Percentiles rank a stretch among this genome's conserved stretches.
Conservation (phyloP, 1,140 invertebrate species). For the Colletes gigas region DNA sequence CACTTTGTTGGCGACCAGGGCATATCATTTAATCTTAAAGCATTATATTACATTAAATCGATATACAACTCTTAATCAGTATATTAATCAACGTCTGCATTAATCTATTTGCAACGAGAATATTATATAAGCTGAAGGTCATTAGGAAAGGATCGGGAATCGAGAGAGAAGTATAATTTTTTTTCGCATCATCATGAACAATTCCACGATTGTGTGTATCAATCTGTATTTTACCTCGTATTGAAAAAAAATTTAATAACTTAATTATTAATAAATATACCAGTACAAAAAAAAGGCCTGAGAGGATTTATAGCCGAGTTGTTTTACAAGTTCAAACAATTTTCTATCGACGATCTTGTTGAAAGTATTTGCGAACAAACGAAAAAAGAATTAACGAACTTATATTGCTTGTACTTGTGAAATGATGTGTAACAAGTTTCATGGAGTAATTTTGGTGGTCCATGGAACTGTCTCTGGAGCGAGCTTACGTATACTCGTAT, state of each 20-base stretch:
- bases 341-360: not conserved
- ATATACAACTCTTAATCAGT: not conserved
- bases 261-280: conserved; percentile 7
- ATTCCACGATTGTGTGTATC: not conserved
- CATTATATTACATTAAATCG: conserved; percentile 1
- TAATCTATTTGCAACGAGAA: not conserved
- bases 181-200: not conserved
- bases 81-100: not conserved
- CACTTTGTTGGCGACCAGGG: not conserved
- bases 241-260: conserved; percentile 14
- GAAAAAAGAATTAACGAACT: not conserved
- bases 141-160: not conserved
- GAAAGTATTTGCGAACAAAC: not conserved
- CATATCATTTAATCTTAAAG: conserved; percentile 20
- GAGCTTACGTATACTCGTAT: conserved; percentile 64
- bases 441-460: conserved; percentile 25
- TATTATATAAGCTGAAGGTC: not conserved
- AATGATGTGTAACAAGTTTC: conserved; percentile 38
- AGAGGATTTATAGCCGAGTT: conserved; percentile 29
- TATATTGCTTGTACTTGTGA: conserved; percentile 59
- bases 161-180: not conserved
- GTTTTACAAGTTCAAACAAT: conserved; percentile 59
- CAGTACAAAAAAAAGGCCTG: conserved; percentile 58
- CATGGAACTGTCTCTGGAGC: conserved; percentile 41
- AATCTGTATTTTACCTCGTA: conserved; percentile 5